These are phyloP conservation scores for Acleris emargana DNA, from an alignment of 2,888 invertebrate species.

Conservation along the genomic window DNA sequence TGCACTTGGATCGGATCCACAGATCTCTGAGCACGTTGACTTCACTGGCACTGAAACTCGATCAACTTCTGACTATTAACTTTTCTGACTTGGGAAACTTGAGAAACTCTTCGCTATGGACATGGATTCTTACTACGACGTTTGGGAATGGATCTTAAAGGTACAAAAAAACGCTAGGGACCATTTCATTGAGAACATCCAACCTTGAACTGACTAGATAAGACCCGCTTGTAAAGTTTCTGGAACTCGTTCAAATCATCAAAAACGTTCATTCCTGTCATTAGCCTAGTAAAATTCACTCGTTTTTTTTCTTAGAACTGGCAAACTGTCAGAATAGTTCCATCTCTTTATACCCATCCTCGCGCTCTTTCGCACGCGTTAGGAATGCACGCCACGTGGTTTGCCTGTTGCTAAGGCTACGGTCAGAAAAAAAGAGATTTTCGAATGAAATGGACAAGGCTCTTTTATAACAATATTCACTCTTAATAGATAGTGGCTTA, in stretches of 20 bases:
- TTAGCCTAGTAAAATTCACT: not conserved
- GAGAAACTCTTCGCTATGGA: constrained; percentile 47
- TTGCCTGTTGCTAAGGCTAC: constrained; percentile 27
- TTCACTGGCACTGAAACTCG: not conserved
- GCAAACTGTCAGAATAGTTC: constrained; percentile 11
- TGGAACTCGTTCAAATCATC: constrained; percentile 18
- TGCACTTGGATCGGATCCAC: constrained; percentile 45
- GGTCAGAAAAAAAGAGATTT: constrained; percentile 2
- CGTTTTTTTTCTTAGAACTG: constrained; percentile 3
- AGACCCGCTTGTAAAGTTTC: constrained; percentile 14
- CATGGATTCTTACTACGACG: constrained; percentile 60
- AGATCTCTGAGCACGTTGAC: constrained; percentile 12
- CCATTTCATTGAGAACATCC: constrained; percentile 21
- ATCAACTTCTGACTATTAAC: constrained; percentile 16
- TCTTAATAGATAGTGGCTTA: too few species aligned
- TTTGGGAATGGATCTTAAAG: constrained; percentile 66
- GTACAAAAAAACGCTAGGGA: constrained; percentile 44
- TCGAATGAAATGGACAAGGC: not conserved
- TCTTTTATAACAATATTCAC: too few species aligned
- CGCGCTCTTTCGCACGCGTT: constrained; percentile 4
- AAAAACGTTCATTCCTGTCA: not conserved
- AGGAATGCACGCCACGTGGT: constrained; percentile 23
- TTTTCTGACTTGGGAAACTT: constrained; percentile 31
- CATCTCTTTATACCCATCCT: not conserved
- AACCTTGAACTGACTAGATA: constrained; percentile 19